Evolutionary conservation across 2,113 vertebrate species (phyloP).

Genomic region (Conger conger): DNA sequence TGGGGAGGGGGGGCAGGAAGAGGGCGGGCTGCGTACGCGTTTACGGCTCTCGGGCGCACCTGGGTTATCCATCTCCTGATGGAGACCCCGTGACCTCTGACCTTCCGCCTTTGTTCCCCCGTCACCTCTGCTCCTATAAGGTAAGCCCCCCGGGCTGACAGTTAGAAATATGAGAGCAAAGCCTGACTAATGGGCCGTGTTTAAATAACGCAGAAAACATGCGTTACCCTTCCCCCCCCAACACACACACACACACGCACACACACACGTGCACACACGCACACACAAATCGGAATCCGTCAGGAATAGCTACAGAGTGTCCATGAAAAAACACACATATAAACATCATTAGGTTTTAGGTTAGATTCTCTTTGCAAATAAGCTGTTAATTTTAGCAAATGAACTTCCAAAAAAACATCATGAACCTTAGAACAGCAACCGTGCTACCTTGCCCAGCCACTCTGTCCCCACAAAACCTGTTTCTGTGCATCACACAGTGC

Average conservation of each 20-base stretch:
- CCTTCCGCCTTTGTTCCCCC: constrained; percentile 46
- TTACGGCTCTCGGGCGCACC: constrained; percentile 37
- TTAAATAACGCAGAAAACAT: neutral
- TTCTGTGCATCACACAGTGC: neutral
- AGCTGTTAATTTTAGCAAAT: too few relatives aligned
- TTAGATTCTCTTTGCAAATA: too few relatives aligned
- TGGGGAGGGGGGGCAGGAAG: constrained; percentile 19
- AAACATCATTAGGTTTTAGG: too few relatives aligned
- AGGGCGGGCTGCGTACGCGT: neutral
- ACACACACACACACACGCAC: too few relatives aligned
- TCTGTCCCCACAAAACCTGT: neutral
- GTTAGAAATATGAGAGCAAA: neutral
- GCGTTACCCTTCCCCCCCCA: neutral
- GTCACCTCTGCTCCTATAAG: neutral
- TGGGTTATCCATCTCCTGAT: constrained; percentile 46
- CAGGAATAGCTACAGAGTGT: too few relatives aligned
- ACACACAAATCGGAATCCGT: neutral
- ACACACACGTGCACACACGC: neutral
- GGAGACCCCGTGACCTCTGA: constrained; percentile 54
- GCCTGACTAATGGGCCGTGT: neutral
- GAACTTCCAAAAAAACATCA: too few relatives aligned
- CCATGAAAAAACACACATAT: too few relatives aligned
- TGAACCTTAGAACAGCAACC: neutral
- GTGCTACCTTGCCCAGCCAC: neutral
- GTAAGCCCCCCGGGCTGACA: neutral